These are phyloP conservation scores for Otocyon megalotis DNA, from an alignment of 2,113 vertebrate genomes.

Conservation along the genomic window DNA sequence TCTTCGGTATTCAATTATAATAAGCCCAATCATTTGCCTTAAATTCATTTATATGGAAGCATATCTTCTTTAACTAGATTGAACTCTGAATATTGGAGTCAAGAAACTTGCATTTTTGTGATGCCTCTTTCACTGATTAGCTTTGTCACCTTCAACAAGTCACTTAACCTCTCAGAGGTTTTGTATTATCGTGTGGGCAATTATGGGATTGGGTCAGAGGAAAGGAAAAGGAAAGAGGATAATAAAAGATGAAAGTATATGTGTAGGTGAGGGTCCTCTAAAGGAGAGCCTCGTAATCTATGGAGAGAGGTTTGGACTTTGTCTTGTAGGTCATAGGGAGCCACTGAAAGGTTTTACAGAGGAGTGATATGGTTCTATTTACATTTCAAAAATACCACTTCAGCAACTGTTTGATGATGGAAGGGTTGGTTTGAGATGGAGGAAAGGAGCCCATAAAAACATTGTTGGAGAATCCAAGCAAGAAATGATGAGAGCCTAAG, in stretches of 20 bases:
- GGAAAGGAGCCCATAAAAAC: not conserved
- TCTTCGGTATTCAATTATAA: slow-evolving; percentile 59
- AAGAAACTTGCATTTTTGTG: not conserved
- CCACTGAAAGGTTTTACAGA: not conserved
- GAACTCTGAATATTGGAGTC: not conserved
- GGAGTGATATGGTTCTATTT: not conserved
- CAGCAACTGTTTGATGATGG: not conserved
- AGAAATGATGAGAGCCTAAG: not conserved
- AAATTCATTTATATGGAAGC: slow-evolving; percentile 8
- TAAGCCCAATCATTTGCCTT: slow-evolving; percentile 27
- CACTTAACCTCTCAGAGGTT: slow-evolving; percentile 33
- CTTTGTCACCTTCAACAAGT: not conserved
- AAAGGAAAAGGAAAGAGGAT: not conserved
- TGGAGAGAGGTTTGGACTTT: not conserved
- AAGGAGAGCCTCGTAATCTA: not conserved
- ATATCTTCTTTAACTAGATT: slow-evolving; percentile 12
- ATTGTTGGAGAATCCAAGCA: not conserved
- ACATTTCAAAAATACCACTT: not conserved
- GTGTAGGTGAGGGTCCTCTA: not conserved
- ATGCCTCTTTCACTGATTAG: not conserved
- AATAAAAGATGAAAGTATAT: slow-evolving; percentile 21
- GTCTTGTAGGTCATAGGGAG: not conserved
- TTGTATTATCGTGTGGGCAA: not conserved
- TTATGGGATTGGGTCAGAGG: not conserved
- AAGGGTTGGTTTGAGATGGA: not conserved